These are phyloP conservation scores for Carassius carassius DNA, from an alignment of 2,113 vertebrate genomes.

Conservation along the genomic window DNA sequence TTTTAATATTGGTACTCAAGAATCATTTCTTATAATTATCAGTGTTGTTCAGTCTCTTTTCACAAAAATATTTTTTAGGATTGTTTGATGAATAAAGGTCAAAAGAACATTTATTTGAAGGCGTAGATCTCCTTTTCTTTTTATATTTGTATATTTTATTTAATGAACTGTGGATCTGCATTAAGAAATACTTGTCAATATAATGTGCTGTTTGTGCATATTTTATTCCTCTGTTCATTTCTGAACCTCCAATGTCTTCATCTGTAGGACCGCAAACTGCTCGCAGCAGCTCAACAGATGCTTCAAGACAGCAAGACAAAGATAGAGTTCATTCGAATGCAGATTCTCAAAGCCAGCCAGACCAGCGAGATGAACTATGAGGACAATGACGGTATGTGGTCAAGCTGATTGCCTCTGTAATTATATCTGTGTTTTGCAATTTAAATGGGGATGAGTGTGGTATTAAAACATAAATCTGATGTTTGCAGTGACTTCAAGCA, in stretches of 20 bases:
- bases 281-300: conserved; percentile 96
- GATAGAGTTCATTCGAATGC: conserved; percentile 99
- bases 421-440: not conserved
- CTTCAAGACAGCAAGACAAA: conserved; percentile 99
- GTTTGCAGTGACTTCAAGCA: conserved; percentile 75
- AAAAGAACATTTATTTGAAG: no score
- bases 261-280: conserved; percentile 90
- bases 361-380: conserved; percentile 92
- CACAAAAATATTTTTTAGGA: no score
- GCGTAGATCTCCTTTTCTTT: not conserved
- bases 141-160: not conserved
- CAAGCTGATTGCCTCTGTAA: conserved; percentile 48
- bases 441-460: not conserved
- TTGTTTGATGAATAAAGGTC: no score
- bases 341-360: conserved; percentile 97
- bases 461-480: not conserved
- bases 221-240: not conserved
- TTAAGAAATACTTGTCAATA: not conserved
- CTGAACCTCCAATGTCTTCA: not conserved
- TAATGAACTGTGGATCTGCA: not conserved
- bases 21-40: no score
- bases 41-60: no score
- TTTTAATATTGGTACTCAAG: no score
- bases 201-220: not conserved
- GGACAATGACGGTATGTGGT: conserved; percentile 84